Evolutionary conservation across 1,140 invertebrate species (phyloP), one percentile per base, ranked within the genome.

Genomic region (Dolichoris vasculosae): DNA sequence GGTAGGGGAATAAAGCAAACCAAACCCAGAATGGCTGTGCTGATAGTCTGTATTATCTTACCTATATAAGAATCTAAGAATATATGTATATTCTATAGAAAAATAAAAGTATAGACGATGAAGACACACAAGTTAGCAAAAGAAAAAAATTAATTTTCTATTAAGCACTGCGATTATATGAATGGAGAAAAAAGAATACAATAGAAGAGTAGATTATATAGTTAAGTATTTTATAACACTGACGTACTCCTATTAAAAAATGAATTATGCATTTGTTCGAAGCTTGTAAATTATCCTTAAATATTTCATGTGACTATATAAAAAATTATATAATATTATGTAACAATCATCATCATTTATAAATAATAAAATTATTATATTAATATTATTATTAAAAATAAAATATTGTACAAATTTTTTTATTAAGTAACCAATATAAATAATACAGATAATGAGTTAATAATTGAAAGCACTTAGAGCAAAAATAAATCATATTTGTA

Each of bases 41-140:
- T 93, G 92, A 92, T 92, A 91, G 91, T 92, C 91, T 90, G 90
- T 90, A 93, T 93, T 92, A 93, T 93, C 92, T 93, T 91, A 92
- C 89, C 90, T 90, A 89, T 83, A 87, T 84, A 89, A 82, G 38
- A 73, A 69, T 59, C 64, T 71, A 51, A 23, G 80, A 83, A 75
- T 71, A 85, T 81, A 35, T 40, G 79, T 64, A 78, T 51, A 67
- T n/a, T 38, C 48, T 40, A 30, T 8, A 86, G 15, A n/a, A 76
- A n/a, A 35, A 51, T 51, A 35, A 51, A 51, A 75, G 83, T 86
- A 82, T 87, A 82, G 87, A 78, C 85, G 84, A 85, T 59, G 40
- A 87, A 84, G 84, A 85, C 71, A 71, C 63, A 63, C 48, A 46
- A 82, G 30, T 76, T 76, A 79, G 77, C 77, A 23, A 38, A 69